phyloP scores from a whole-genome alignment of 2,797 vertebrate species.

The Coluber constrictor region DNA sequence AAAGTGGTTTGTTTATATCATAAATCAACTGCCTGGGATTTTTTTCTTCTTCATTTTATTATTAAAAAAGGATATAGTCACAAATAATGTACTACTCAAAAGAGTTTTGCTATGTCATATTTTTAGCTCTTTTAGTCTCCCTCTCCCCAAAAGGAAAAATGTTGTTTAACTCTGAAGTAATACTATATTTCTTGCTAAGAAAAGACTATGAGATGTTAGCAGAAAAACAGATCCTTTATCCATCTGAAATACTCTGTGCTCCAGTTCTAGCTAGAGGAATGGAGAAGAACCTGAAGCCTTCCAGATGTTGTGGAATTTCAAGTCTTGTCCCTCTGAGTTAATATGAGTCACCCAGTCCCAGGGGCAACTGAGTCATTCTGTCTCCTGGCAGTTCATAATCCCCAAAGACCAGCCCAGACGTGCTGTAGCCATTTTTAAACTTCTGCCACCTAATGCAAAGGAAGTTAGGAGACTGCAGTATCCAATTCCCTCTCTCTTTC shows the following conservation, averaged over 20 bases:
- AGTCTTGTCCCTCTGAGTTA: neutral
- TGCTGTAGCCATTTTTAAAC: neutral
- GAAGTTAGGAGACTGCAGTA: neutral
- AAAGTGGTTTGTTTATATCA: constrained; percentile 40
- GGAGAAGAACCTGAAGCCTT: neutral
- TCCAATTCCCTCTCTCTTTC: neutral
- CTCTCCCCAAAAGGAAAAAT: constrained; percentile 33
- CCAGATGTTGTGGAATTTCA: neutral
- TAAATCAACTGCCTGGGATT: constrained; percentile 23
- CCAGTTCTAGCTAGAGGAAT: neutral
- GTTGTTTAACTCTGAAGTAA: constrained; percentile 42
- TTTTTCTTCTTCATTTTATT: neutral
- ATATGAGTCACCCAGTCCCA: neutral
- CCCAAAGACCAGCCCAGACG: neutral
- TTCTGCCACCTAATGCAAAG: neutral
- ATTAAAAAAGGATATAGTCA: constrained; percentile 6
- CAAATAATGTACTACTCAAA: constrained; percentile 45
- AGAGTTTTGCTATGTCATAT: constrained; percentile 27
- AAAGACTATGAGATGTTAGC: neutral
- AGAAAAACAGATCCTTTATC: neutral
- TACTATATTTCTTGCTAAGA: constrained; percentile 9
- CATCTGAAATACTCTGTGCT: neutral
- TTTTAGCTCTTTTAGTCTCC: constrained; percentile 39
- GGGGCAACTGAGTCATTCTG: neutral
- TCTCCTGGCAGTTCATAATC: neutral